phyloP scores from a whole-genome alignment of 2,113 vertebrate genomes.

The Leuciscus idus region DNA sequence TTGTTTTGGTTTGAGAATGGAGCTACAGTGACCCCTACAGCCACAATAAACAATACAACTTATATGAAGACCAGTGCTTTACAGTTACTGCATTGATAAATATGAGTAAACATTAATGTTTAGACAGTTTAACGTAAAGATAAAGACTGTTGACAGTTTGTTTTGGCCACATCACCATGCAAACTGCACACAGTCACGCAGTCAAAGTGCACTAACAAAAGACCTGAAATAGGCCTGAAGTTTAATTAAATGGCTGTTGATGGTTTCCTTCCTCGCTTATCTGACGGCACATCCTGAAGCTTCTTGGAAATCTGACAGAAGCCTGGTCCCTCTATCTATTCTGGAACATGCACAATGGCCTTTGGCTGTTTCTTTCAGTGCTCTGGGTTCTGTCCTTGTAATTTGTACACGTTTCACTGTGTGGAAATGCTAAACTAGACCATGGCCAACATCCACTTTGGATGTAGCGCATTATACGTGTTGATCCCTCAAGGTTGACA shows the following conservation, averaged over 20 bases:
- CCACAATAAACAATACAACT: neutral
- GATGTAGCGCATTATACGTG: neutral
- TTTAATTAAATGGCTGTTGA: conserved; percentile 27
- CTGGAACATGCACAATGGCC: neutral
- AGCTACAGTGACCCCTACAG: conserved; percentile 72
- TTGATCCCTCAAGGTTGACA: neutral
- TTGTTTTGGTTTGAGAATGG: conserved; percentile 49
- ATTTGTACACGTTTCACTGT: neutral
- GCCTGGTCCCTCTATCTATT: conserved; percentile 21
- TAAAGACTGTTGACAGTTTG: neutral
- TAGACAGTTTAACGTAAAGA: neutral
- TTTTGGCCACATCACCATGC: conserved; percentile 14
- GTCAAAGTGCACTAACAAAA: conserved; percentile 44
- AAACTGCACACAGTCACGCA: conserved; percentile 4
- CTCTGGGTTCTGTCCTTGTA: neutral
- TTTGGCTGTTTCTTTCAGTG: neutral
- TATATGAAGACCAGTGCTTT: neutral
- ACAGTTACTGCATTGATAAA: neutral
- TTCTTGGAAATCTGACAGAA: conserved; percentile 22
- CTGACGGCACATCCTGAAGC: conserved; percentile 33
- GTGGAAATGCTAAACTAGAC: neutral
- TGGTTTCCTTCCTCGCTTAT: conserved; percentile 41
- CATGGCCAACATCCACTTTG: neutral
- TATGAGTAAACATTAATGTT: neutral
- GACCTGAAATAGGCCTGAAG: conserved; percentile 33